Evolutionary conservation across 2,113 vertebrate species (phyloP), one percentile per base, ranked within the genome.

Genomic region (Apteryx owenii): DNA sequence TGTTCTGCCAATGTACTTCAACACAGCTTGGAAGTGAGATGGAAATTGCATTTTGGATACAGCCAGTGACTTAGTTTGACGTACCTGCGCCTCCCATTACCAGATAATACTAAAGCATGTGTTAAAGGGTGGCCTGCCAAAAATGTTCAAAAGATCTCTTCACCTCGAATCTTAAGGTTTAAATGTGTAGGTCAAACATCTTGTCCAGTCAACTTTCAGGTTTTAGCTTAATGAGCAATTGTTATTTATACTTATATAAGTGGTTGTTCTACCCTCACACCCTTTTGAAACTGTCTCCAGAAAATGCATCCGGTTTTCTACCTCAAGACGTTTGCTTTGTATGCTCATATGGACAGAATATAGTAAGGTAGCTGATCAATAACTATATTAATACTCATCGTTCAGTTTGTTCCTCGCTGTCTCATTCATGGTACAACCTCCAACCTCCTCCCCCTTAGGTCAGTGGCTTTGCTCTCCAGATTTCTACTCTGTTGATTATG

Each of bases 1-100:
- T 96, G 79, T 93, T 96, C 93, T 96, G 93, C 96, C 95, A 96
- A 65, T 18, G 95, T 88, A 75, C 91, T 93, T 96, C 94, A 75
- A 71, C 87, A 83, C 87, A 33, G 64, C 91, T 91, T 95, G 93
- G 89, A 95, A 95, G 72, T 85, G 93, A 64, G 88, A 83, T 83
- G 96, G 85, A 92, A 94, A 94, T 92, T 18, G 12, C 92, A 81
- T 85, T 93, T 53, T 71, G 66, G 78, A 82, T 0, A 0, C 66
- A 82, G 89, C 51, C 71, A 40, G 71, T 78, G 75, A 19, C 92
- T 96, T 36, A 15, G 71, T 66, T 85, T 88, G 92, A 88, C 60
- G 77, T 81, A 85, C 76, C 69, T 93, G 62, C 93, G 85, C 72
- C 69, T 91, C 85, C 89, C 29, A 5, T 84, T 90, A 91, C 85